These are phyloP conservation scores for Amblyraja radiata DNA, from an alignment of 2,797 vertebrate genomes.

Conservation along the genomic window DNA sequence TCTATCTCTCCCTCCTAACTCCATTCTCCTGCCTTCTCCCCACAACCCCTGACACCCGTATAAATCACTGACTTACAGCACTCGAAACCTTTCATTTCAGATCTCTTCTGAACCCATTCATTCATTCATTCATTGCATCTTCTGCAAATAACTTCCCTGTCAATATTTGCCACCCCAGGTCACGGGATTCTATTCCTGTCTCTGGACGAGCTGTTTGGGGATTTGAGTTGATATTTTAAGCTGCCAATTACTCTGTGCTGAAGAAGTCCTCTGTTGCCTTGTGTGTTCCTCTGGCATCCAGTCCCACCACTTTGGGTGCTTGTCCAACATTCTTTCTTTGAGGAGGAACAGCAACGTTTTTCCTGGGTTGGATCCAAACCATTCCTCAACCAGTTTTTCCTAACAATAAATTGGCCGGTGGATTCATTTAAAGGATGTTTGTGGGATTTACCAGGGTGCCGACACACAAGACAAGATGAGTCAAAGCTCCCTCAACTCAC, in stretches of 20 bases:
- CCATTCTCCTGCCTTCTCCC: too few species aligned
- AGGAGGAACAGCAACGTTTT: background rate
- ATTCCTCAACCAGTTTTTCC: background rate
- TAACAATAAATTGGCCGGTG: background rate
- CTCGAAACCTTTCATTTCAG: too few species aligned
- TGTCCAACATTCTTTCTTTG: background rate
- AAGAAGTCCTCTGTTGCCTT: background rate
- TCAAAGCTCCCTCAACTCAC: background rate
- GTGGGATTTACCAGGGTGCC: background rate
- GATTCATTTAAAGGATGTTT: conserved; percentile 8
- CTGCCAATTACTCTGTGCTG: background rate
- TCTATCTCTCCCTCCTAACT: too few species aligned
- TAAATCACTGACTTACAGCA: too few species aligned
- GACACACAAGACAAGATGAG: background rate
- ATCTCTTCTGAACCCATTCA: background rate
- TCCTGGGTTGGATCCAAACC: background rate
- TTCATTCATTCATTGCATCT: too few species aligned
- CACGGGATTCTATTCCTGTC: background rate
- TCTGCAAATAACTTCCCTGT: background rate
- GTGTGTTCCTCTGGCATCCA: background rate
- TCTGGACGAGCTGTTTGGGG: background rate
- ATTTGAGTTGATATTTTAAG: background rate
- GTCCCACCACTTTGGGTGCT: background rate
- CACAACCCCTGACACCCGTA: too few species aligned
- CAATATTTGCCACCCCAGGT: background rate